These are phyloP conservation scores for Mizuhopecten yessoensis DNA, from an alignment of 1,140 invertebrate species.

Conservation along the genomic window DNA sequence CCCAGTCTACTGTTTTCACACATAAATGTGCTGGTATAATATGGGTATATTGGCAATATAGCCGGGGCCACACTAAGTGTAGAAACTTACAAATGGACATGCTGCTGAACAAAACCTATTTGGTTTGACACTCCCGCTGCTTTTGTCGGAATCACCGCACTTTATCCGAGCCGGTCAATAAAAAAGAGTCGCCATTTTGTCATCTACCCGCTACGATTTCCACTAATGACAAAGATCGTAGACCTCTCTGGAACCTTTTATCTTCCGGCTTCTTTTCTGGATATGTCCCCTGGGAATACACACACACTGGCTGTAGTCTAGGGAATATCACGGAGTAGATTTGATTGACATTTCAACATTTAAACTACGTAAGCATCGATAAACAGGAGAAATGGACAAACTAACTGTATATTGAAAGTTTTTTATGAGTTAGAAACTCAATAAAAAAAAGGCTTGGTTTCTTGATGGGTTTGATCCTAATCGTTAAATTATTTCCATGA, in stretches of 20 bases:
- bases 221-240: not conserved
- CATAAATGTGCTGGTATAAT: not conserved
- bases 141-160: not conserved
- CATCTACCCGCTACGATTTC: not conserved
- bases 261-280: not conserved
- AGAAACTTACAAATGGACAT: not conserved
- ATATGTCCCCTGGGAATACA: not conserved
- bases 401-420: not conserved
- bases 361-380: not conserved
- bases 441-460: not conserved
- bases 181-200: not conserved
- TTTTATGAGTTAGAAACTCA: not conserved
- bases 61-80: not conserved
- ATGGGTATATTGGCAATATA: conserved; percentile 18
- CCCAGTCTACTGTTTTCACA: conserved; percentile 31
- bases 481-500: no score
- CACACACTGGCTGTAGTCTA: not conserved
- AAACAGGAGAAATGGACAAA: not conserved
- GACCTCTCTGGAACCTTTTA: not conserved
- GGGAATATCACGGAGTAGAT: not conserved
- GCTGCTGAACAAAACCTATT: not conserved
- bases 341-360: not conserved
- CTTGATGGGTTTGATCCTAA: not conserved
- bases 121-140: not conserved
- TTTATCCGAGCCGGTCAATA: not conserved